A percentile compares a stretch with the other conserved stretches of the same genome.
These are phyloP conservation scores for Cebidichthys violaceus DNA, from an alignment of 2,113 vertebrate species.

Conservation along the genomic window DNA sequence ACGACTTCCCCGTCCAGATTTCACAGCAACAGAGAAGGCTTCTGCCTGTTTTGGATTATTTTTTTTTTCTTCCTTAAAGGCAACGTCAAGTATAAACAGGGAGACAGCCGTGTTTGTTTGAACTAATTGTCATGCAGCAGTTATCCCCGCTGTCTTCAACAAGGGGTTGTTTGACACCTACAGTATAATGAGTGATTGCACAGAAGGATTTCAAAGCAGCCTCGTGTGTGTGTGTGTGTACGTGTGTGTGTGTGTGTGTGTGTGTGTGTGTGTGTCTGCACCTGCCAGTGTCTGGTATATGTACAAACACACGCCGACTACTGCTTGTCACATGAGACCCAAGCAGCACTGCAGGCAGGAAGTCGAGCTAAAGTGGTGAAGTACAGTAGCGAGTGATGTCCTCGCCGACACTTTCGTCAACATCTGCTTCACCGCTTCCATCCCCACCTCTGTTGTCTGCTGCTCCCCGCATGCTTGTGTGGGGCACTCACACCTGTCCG, in stretches of 20 bases:
- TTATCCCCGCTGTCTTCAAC: slow-evolving; percentile 50
- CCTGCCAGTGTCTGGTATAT: slow-evolving; percentile 40
- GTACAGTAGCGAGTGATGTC: slow-evolving; percentile 31
- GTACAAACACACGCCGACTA: slow-evolving; percentile 30
- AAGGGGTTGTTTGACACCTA: slow-evolving; percentile 45
- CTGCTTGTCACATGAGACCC: slow-evolving; percentile 58
- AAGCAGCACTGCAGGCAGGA: slow-evolving; percentile 55
- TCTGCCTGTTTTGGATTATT: slow-evolving; percentile 10
- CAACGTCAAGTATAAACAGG: slow-evolving; percentile 12
- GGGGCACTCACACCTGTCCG: slow-evolving; percentile 7
- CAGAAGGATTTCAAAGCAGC: slow-evolving; percentile 51
- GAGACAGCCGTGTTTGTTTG: slow-evolving; percentile 50
- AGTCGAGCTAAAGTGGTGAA: slow-evolving; percentile 56
- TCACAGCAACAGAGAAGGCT: slow-evolving; percentile 15
- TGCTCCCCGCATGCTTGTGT: background rate
- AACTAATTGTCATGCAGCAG: slow-evolving; percentile 58
- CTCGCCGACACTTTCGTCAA: slow-evolving; percentile 41
- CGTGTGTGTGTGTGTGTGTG: slow-evolving; percentile 27
- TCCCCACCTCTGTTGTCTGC: slow-evolving; percentile 23
- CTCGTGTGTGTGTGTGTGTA: slow-evolving; percentile 1
- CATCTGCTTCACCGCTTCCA: background rate
- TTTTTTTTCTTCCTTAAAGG: slow-evolving; percentile 14
- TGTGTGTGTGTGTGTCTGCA: slow-evolving; percentile 31
- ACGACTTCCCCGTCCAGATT: slow-evolving; percentile 33
- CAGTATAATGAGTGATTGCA: slow-evolving; percentile 51